Base-by-base conservation (phyloP, 1,140 invertebrate genomes). In the Holotrichia oblita region DNA sequence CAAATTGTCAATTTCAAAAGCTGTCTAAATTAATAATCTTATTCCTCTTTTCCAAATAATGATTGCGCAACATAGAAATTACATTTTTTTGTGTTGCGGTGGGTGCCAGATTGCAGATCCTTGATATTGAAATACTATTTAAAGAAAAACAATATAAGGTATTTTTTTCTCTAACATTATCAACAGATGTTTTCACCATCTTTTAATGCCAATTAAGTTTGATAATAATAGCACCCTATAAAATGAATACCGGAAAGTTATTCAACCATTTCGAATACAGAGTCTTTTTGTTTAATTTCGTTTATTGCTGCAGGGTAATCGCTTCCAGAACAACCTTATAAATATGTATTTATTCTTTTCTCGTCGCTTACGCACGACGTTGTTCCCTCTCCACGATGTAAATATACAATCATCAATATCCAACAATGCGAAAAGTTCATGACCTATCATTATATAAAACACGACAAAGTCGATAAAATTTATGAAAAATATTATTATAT, bases 341-440 rank as follows among this genome's bases (percentile, higher is more conserved):
- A 69, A 69, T 69, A 69, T 69, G 24, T 69, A 69, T 17, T 55
- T n/a, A n/a, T n/a, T 14, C 6, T 34, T 4, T 55, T 3, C 48
- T 6, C 61, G 61, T 69, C 9, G 61, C 20, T 2, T 69, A 22
- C 20, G 61, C 61, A 69, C 61, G 22, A 14, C 14, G 14, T 17
- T 69, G 20, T 69, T 27, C 61, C 17, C 22, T 24, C 22, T 69
- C 48, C 12, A 6, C 17, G n/a, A 55, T 55, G 48, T 55, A 55
- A 55, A 55, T 55, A 55, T 55, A 17, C 48, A 3, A 6, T 55
- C 48, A 22, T 69, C 20, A 69, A 69, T 34, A 34, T 69, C 61
- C 61, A 69, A 69, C 61, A 69, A 69, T 69, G 14, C 61, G 61
- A 69, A 22, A 27, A 69, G 24, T 17, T 69, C 61, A 69, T 69